Evolutionary conservation across 2,797 vertebrate genomes (phyloP).

Genomic region (Gymnoscopelus microlampas): DNA sequence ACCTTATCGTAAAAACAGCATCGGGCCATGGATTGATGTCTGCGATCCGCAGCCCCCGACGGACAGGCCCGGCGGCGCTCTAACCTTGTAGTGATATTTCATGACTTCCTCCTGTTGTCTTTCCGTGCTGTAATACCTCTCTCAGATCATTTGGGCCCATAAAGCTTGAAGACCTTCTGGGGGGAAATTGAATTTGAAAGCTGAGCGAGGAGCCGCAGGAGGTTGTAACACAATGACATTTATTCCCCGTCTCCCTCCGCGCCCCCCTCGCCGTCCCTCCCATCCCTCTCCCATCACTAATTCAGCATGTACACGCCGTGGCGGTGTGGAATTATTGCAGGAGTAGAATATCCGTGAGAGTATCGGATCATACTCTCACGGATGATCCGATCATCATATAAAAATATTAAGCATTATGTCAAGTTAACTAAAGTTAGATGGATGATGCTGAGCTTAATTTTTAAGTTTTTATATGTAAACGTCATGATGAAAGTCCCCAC

Average conservation of each 20-base stretch:
- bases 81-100: slow-evolving; percentile 75
- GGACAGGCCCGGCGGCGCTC: slow-evolving; percentile 50
- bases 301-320: slow-evolving; percentile 49
- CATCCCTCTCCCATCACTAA: slow-evolving; percentile 51
- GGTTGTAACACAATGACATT: slow-evolving; percentile 54
- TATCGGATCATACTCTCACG: no score
- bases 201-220: slow-evolving; percentile 58
- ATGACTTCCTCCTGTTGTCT: slow-evolving; percentile 66
- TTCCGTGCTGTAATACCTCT: slow-evolving; percentile 64
- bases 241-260: slow-evolving; percentile 7
- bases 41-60: slow-evolving; percentile 43
- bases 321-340: slow-evolving; percentile 41
- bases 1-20: slow-evolving; percentile 58
- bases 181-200: slow-evolving; percentile 78
- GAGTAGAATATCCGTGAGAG: no score
- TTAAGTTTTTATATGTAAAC: no score
- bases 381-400: no score
- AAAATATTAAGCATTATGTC: no score
- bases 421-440: no score
- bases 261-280: slow-evolving; percentile 10
- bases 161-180: slow-evolving; percentile 77
- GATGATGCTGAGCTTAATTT: no score
- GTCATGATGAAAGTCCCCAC: no score
- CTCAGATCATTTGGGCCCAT: slow-evolving; percentile 70
- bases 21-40: slow-evolving; percentile 58